Conservation (phyloP, 1,140 invertebrate species). For the Platyura marginata region DNA sequence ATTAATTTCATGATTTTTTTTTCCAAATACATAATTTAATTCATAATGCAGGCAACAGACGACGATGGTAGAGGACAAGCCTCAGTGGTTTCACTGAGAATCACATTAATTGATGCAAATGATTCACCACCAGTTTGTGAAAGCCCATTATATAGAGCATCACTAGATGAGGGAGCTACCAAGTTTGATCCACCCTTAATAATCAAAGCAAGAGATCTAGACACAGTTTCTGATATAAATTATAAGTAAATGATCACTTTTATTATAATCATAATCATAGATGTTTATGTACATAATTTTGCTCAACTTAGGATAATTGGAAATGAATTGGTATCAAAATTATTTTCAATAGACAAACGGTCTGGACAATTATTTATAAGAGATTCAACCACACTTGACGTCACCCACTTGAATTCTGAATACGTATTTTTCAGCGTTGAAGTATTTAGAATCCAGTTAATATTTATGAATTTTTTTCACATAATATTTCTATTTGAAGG, state of each 20-base stretch:
- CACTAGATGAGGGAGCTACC: conserved; percentile 64
- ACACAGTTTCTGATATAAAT: conserved; percentile 58
- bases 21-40: conserved; percentile 1
- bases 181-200: conserved; percentile 61
- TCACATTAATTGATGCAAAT: conserved; percentile 64
- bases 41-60: conserved; percentile 51
- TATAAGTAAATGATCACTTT: no score
- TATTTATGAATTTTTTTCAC: background rate
- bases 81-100: conserved; percentile 55
- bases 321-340: conserved; percentile 13
- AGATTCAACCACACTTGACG: conserved; percentile 18
- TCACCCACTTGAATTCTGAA: conserved; percentile 20
- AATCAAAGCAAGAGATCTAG: conserved; percentile 56
- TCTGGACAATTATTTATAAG: conserved; percentile 20
- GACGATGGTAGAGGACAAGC: conserved; percentile 59
- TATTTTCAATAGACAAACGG: conserved; percentile 19
- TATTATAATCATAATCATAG: no score
- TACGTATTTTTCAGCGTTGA: conserved; percentile 19
- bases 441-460: background rate
- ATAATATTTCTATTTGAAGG: conserved; percentile 31
- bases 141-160: conserved; percentile 49
- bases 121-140: conserved; percentile 69
- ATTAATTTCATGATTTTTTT: background rate
- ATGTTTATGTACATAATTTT: no score
- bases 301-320: conserved; percentile 13